Evolutionary conservation across 1,140 invertebrate genomes (phyloP).

Genomic region (Atopsyche davidsoni): DNA sequence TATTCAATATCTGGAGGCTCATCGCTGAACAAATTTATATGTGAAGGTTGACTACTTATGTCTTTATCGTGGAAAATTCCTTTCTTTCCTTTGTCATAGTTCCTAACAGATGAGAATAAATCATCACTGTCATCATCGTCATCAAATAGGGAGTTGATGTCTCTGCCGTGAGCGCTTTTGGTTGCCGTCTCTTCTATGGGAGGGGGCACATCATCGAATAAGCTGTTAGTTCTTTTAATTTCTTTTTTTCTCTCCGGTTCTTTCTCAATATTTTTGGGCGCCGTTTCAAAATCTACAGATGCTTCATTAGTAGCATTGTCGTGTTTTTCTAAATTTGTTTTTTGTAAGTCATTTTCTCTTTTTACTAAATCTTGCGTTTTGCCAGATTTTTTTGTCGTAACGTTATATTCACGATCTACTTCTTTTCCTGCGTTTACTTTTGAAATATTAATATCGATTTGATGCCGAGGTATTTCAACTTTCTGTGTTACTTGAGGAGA

Average conservation of each 20-base stretch:
- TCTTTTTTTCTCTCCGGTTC: background rate
- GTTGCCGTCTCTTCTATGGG: conserved; percentile 12
- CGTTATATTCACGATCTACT: no score
- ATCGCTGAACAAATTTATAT: conserved; percentile 18
- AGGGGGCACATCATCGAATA: conserved; percentile 18
- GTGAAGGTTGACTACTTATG: background rate
- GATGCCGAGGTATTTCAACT: no score
- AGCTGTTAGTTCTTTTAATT: conserved; percentile 9
- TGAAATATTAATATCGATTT: no score
- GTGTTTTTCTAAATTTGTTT: no score
- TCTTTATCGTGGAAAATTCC: background rate
- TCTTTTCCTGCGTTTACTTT: no score
- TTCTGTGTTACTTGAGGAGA: background rate
- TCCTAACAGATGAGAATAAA: conserved; percentile 32
- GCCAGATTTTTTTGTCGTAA: no score
- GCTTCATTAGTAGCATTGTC: no score
- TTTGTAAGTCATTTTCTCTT: no score
- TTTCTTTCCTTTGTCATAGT: background rate
- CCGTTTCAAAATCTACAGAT: background rate
- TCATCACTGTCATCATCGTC: conserved; percentile 22
- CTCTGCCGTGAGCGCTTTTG: conserved; percentile 1
- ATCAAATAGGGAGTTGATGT: conserved; percentile 22
- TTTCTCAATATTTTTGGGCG: background rate
- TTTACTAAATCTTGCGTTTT: no score
- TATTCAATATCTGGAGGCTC: conserved; percentile 24